These are phyloP conservation scores for Channa argus DNA, from an alignment of 2,113 vertebrate species.

Conservation along the genomic window DNA sequence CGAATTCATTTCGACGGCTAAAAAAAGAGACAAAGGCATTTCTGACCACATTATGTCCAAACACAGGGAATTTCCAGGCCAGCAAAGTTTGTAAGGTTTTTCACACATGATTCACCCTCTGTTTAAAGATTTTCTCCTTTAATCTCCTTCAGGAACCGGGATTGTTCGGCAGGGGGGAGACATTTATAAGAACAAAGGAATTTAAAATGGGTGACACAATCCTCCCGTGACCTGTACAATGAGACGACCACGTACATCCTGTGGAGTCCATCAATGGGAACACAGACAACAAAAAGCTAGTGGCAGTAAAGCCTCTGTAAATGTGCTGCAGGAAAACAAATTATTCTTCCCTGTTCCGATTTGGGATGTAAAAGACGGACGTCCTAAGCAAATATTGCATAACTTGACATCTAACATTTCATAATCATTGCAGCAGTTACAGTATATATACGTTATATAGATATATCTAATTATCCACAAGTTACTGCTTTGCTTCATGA, in stretches of 20 bases:
- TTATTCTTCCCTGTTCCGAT: no score
- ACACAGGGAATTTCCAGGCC: not conserved
- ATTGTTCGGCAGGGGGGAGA: not conserved
- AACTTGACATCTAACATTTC: no score
- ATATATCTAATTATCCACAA: no score
- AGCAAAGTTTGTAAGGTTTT: not conserved
- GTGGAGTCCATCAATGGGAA: slow-evolving; percentile 6
- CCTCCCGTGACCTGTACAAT: slow-evolving; percentile 13
- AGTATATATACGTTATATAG: no score
- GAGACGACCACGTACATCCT: slow-evolving; percentile 11
- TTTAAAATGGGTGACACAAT: slow-evolving; percentile 33
- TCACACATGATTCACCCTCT: slow-evolving; percentile 43
- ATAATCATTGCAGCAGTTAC: no score
- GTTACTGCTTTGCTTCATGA: no score
- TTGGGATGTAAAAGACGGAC: no score
- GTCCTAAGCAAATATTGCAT: no score
- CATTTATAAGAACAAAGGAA: slow-evolving; percentile 42
- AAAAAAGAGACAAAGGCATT: not conserved
- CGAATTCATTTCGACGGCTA: not conserved
- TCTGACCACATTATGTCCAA: not conserved
- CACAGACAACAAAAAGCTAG: slow-evolving; percentile 6
- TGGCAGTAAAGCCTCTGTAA: not conserved
- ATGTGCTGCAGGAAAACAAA: not conserved
- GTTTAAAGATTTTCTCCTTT: slow-evolving; percentile 3
- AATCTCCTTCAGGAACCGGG: slow-evolving; percentile 10